These are phyloP conservation scores for Heliconius nattereri DNA, from an alignment of 1,140 invertebrate species.

Conservation along the genomic window DNA sequence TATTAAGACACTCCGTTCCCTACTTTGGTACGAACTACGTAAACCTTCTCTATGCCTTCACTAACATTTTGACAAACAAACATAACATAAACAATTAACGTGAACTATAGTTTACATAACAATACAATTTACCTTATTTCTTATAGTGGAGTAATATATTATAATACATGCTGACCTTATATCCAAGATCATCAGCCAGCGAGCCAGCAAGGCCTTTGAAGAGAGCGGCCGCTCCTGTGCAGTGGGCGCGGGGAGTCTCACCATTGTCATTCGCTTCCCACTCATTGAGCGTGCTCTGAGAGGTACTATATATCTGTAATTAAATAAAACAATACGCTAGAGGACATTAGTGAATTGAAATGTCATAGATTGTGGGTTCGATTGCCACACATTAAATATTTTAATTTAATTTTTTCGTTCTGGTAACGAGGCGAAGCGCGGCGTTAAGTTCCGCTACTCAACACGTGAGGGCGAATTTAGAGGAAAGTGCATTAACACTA, in stretches of 20 bases:
- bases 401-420: neutral
- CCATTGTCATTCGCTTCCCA: slow-evolving; percentile 60
- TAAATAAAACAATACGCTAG: neutral
- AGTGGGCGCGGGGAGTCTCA: slow-evolving; percentile 63
- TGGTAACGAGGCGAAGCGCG: neutral
- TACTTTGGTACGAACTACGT: too few relatives aligned
- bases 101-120: neutral
- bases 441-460: neutral
- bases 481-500: neutral
- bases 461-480: neutral
- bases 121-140: neutral
- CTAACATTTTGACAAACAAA: neutral
- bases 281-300: slow-evolving; percentile 54
- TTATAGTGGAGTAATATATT: slow-evolving; percentile 14
- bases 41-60: neutral
- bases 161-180: slow-evolving; percentile 56
- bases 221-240: slow-evolving; percentile 60
- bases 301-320: slow-evolving; percentile 71
- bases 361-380: neutral
- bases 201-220: slow-evolving; percentile 62
- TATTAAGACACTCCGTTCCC: too few relatives aligned
- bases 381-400: neutral
- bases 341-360: neutral
- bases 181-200: slow-evolving; percentile 75
- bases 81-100: neutral